A percentile compares a stretch with the other conserved stretches of the same genome.
These are phyloP conservation scores for Perccottus glenii DNA, from an alignment of 2,113 vertebrate genomes.

Conservation along the genomic window DNA sequence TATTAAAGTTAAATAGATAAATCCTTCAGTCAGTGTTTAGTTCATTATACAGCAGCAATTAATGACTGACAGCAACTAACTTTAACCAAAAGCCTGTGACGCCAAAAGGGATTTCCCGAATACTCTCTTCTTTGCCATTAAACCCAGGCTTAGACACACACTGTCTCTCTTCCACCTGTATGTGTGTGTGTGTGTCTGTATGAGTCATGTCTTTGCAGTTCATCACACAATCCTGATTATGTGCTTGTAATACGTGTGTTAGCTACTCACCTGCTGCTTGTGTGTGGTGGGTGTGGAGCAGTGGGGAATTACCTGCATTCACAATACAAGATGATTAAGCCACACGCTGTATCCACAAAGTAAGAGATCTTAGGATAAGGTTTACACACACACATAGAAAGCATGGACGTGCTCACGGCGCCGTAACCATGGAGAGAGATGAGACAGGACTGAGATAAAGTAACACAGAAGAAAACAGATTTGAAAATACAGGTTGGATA, in stretches of 20 bases:
- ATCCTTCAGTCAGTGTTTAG: too few relatives aligned
- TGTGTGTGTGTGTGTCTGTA: neutral
- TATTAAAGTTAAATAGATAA: too few relatives aligned
- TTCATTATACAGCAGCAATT: constrained; percentile 9
- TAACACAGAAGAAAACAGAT: constrained; percentile 1
- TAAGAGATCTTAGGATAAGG: constrained; percentile 34
- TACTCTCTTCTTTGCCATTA: constrained; percentile 37
- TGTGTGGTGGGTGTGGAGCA: constrained; percentile 2
- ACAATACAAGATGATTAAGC: constrained; percentile 51
- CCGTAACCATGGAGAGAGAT: constrained; percentile 54
- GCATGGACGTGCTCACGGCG: constrained; percentile 12
- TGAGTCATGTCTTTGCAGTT: constrained; percentile 36
- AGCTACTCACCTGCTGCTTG: constrained; percentile 33
- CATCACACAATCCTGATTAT: constrained; percentile 24
- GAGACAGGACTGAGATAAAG: constrained; percentile 15
- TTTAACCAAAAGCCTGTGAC: constrained; percentile 15
- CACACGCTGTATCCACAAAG: constrained; percentile 22
- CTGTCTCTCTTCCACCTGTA: constrained; percentile 38
- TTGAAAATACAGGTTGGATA: neutral
- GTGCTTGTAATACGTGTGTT: constrained; percentile 38
- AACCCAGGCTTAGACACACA: constrained; percentile 29
- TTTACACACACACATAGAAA: constrained; percentile 9
- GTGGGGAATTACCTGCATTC: constrained; percentile 38
- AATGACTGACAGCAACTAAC: constrained; percentile 38
- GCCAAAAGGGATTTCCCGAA: constrained; percentile 39